Base-by-base conservation (phyloP, 2,797 vertebrate species). In the Heterohyrax brucei region DNA sequence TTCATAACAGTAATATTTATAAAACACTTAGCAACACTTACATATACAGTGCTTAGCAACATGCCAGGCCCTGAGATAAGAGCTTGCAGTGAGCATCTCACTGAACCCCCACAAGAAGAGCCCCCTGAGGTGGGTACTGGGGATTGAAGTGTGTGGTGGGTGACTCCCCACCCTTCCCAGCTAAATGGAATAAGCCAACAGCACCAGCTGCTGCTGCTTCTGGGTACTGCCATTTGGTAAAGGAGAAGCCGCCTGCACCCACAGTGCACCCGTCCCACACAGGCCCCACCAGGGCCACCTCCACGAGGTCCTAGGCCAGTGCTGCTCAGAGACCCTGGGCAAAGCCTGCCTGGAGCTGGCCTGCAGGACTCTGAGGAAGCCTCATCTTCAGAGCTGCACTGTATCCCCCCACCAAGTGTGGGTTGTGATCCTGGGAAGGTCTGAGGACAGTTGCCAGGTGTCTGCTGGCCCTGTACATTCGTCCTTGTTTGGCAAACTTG, bases 71-170 rank as follows among this genome's bases (percentile, higher is more conserved):
- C n/a, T 73, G 50, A 61, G 24, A 3, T 21, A 44, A 89, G 84
- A 75, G 9, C 50, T 30, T 18, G 1, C 26, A 7, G 26, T 2
- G 30, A 8, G 22, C 12, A 3, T 44, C 14, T 50, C 53, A 4
- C n/a, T 24, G 44, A 3, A 22, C 21, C 5, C 0, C 78, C 30
- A 19, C 50, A 21, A 24, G 70, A 53, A 10, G 39, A 56, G 24
- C 61, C 70, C 50, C 48, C 1, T 0, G 7, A 62, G 24, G 64
- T 7, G 3, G 33, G 7, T 1, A 2, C 18, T 22, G 8, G 64
- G 44, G 33, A 16, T 66, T 7, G 44, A 12, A n/a, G 88, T 48
- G 3, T 48, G 39, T 28, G 28, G 24, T 8, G 61, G 76, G 3
- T 3, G 0, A 8, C 21, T 5, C 75, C 22, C 39, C 10, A 7